Evolutionary conservation across 1,140 invertebrate species (phyloP), one percentile per base, ranked within the genome.

Genomic region (Leptinotarsa lineolata): DNA sequence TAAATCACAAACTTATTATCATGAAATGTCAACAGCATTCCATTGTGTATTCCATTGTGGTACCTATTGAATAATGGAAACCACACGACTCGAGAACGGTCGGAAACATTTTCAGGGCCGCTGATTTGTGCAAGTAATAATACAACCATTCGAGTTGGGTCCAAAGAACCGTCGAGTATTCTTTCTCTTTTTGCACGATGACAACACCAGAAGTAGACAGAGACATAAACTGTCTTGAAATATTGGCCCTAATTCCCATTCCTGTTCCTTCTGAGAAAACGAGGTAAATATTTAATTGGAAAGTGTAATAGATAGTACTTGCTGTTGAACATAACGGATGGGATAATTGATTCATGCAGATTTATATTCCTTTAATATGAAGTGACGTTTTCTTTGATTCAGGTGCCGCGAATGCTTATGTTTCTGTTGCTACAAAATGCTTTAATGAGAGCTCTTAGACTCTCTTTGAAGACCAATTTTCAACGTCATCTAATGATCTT

Each of bases 331-430:
- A 2, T 1, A 54, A 66, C 2, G 5, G 22, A 64, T 20, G 15
- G 61, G 21, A 64, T 22, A 64, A 64, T 64, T 22, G 61, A 64
- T 64, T 64, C 24, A 64, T 64, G n/a, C 61, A 54, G n/a, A 54
- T 54, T 15, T 18, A 54, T 54, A 15, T 54, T n/a, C 48, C n/a
- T 54, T 18, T 2, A 39, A 39, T 39, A 8, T 39, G 30, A 39
- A 39, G 30, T 3, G 8, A 39, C 30, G 11, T 39, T 39, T 39
- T 39, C 30, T 39, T 39, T 39, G 30, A 39, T 11, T 39, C 30
- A 11, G 8, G 30, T 39, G 30, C 30, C 8, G 30, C 8, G 8
- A 39, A 11, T 39, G 30, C 30, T 30, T 39, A 11, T 3, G 8
- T 39, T 39, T 39, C 8, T 39, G 8, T 11, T 39, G 30, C 30